phyloP scores from a whole-genome alignment of 2,797 vertebrate species.

The Melanogrammus aeglefinus region DNA sequence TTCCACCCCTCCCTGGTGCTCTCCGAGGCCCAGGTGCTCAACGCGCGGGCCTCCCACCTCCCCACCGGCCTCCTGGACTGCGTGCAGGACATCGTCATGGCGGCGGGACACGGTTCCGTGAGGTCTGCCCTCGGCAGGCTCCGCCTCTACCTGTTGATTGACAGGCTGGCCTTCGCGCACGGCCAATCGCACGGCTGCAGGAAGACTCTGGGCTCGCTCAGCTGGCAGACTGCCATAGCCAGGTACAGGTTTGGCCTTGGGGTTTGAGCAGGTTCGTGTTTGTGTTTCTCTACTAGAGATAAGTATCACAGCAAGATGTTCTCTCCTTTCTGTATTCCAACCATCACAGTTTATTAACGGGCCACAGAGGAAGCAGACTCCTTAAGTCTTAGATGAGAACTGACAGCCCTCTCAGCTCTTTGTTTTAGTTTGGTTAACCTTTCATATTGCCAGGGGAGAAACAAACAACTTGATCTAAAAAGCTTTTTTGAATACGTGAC shows the following conservation, averaged over 20 bases:
- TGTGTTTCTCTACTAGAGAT: not conserved
- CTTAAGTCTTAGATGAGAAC: conserved; percentile 4
- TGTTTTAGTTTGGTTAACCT: not conserved
- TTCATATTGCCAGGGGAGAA: not conserved
- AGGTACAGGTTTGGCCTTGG: conserved; percentile 69
- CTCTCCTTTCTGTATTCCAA: conserved; percentile 8
- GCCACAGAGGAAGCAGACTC: conserved; percentile 3
- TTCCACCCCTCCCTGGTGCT: conserved; percentile 80
- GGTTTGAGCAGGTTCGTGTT: not conserved
- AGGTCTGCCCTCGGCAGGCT: conserved; percentile 82
- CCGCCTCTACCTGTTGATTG: conserved; percentile 84
- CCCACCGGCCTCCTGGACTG: conserved; percentile 80
- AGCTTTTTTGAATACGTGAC: not conserved
- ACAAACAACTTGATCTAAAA: not conserved
- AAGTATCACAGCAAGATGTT: not conserved
- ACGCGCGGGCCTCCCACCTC: conserved; percentile 72
- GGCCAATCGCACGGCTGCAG: conserved; percentile 64
- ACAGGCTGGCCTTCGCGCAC: conserved; percentile 78
- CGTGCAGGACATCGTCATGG: conserved; percentile 76
- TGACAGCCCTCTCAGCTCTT: not conserved
- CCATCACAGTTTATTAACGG: conserved; percentile 1
- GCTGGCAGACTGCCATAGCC: conserved; percentile 81
- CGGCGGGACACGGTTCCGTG: conserved; percentile 82
- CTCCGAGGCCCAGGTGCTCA: conserved; percentile 74
- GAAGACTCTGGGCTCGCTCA: conserved; percentile 70